A percentile compares a stretch with the other conserved stretches of the same genome.
Evolutionary conservation across 2,797 vertebrate genomes (phyloP).

Genomic region (Thalassophryne amazonica): DNA sequence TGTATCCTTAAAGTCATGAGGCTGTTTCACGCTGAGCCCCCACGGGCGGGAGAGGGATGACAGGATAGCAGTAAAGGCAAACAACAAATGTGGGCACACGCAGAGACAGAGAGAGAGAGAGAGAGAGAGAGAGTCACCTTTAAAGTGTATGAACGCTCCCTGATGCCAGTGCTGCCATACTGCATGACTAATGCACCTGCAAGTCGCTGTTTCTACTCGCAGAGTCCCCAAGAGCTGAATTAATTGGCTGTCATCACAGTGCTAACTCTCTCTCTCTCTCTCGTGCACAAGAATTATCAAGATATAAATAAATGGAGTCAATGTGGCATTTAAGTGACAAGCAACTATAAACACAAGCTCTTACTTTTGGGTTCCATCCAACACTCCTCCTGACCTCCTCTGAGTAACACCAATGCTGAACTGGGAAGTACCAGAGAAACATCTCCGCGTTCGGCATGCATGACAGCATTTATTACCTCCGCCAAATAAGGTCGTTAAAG

Average conservation of each 20-base stretch:
- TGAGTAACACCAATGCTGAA: no score
- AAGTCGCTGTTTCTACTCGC: conserved; percentile 66
- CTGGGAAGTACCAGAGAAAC: no score
- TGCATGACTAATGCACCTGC: conserved; percentile 74
- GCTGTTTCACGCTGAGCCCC: conserved; percentile 63
- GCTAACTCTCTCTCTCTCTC: conserved; percentile 40
- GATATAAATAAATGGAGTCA: conserved; percentile 65
- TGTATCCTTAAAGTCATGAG: conserved; percentile 64
- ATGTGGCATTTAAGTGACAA: conserved; percentile 64
- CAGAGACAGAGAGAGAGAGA: not conserved
- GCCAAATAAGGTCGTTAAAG: no score
- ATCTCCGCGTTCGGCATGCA: no score
- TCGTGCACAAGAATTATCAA: conserved; percentile 40
- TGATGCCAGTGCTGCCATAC: conserved; percentile 61
- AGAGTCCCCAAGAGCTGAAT: conserved; percentile 69
- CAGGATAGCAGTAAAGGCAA: conserved; percentile 59
- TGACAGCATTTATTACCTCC: no score
- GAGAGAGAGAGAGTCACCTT: conserved; percentile 60
- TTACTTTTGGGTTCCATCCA: conserved; percentile 20
- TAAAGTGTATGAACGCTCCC: conserved; percentile 67
- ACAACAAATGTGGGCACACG: conserved; percentile 47
- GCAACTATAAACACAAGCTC: conserved; percentile 38
- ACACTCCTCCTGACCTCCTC: no score
- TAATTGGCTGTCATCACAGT: conserved; percentile 80
- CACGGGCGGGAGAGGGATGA: conserved; percentile 59